phyloP scores from a whole-genome alignment of 2,888 invertebrate genomes.

The Xestobium rufovillosum region DNA sequence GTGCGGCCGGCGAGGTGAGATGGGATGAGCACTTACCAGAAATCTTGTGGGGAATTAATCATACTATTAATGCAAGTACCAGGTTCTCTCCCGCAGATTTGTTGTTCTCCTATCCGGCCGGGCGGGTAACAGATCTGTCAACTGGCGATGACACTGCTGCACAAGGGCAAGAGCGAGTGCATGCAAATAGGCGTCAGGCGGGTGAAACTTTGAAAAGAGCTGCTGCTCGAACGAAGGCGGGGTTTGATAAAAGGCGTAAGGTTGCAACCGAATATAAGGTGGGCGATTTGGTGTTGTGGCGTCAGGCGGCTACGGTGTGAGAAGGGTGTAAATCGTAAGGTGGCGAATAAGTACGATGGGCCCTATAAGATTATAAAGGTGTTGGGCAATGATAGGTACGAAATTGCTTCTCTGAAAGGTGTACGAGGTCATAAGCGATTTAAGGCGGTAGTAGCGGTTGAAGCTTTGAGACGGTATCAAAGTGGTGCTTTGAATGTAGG shows the following conservation, averaged over 20 bases:
- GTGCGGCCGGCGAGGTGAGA: constrained; percentile 23
- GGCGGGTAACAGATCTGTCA: no score
- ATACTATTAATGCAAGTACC: no score
- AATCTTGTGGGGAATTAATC: no score
- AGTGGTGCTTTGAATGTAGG: no score
- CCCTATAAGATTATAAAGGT: no score
- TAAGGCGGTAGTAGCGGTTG: constrained; percentile 6
- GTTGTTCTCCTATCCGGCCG: constrained; percentile 25
- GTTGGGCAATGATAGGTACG: constrained; percentile 18
- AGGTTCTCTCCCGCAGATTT: constrained; percentile 26
- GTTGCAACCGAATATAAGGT: background rate
- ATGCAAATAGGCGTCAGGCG: constrained; percentile 8
- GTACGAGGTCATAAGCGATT: constrained; percentile 8
- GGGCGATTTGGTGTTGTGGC: constrained; percentile 8
- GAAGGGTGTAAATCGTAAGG: no score
- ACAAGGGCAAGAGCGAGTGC: no score
- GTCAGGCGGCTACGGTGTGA: constrained; percentile 8
- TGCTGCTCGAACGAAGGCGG: constrained; percentile 7
- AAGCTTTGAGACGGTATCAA: no score
- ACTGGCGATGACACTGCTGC: no score
- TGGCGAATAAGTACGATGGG: no score
- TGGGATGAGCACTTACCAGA: constrained; percentile 29
- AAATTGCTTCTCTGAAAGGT: constrained; percentile 17
- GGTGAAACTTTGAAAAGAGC: constrained; percentile 7
- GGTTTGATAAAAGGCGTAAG: constrained; percentile 11